Conservation (phyloP, 2,888 invertebrate genomes). For the Bellardia bayeri region DNA sequence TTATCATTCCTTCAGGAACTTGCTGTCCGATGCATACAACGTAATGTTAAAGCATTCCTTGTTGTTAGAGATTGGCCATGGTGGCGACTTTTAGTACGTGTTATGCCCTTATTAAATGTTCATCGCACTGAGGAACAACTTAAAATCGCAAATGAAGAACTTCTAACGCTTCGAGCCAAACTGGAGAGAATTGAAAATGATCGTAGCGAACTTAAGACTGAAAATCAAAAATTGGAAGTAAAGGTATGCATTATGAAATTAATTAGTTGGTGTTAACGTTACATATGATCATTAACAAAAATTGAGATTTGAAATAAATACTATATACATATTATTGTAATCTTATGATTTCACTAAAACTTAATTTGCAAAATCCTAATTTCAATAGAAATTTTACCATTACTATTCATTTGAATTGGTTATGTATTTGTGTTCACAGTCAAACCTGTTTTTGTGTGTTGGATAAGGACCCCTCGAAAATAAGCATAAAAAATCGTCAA, state of each 20-base stretch:
- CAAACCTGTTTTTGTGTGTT: no score
- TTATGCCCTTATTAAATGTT: constrained; percentile 95
- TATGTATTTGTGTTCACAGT: no score
- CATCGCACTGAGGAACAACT: constrained; percentile 97
- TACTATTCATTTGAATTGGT: no score
- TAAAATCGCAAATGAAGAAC: constrained; percentile 92
- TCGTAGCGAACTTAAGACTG: constrained; percentile 92
- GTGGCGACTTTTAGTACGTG: constrained; percentile 97
- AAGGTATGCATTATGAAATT: constrained; percentile 88
- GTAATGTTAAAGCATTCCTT: constrained; percentile 96
- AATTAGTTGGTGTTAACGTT: no score
- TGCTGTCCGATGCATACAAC: constrained; percentile 96
- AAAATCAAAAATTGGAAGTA: constrained; percentile 94
- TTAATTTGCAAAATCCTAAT: no score
- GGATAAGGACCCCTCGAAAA: no score
- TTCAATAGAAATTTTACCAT: no score
- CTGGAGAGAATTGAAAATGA: constrained; percentile 95
- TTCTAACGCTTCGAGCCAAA: constrained; percentile 91
- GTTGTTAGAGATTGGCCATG: constrained; percentile 98
- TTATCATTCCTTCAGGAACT: constrained; percentile 86
- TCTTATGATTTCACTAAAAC: no score
- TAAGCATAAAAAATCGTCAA: no score
- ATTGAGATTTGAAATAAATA: no score
- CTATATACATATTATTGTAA: no score
- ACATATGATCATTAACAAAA: no score